A percentile compares a stretch with the other conserved stretches of the same genome.
phyloP scores from a whole-genome alignment of 2,888 invertebrate genomes.

The Andricus quercusramuli region DNA sequence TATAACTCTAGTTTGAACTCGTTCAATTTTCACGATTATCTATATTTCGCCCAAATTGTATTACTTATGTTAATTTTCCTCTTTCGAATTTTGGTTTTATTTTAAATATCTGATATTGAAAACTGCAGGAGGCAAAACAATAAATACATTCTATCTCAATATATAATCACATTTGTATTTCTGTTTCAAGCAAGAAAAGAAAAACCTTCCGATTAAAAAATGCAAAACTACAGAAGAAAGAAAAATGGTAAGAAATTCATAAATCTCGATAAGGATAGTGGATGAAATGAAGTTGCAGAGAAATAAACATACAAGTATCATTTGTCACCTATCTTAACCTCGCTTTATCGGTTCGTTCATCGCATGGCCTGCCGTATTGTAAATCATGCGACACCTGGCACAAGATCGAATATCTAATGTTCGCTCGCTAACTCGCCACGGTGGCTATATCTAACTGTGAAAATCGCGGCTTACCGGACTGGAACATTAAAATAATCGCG shows the following conservation, averaged over 20 bases:
- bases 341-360: constrained; percentile 60
- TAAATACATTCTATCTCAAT: background rate
- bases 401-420: constrained; percentile 69
- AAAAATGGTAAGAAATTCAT: background rate
- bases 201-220: background rate
- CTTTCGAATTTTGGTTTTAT: background rate
- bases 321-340: constrained; percentile 66
- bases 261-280: constrained; percentile 48
- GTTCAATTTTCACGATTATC: too few relatives aligned
- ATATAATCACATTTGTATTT: background rate
- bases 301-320: constrained; percentile 62
- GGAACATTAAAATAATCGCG: constrained; percentile 51
- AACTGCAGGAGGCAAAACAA: background rate
- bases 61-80: too few relatives aligned
- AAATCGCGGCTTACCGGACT: constrained; percentile 52
- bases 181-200: background rate
- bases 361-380: constrained; percentile 59
- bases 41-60: too few relatives aligned
- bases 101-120: background rate
- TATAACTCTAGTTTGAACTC: too few relatives aligned
- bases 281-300: constrained; percentile 66
- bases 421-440: constrained; percentile 59
- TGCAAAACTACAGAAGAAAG: background rate
- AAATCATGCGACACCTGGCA: constrained; percentile 71
- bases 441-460: constrained; percentile 54